These are phyloP conservation scores for Saccopteryx leptura DNA, from an alignment of 2,113 vertebrate genomes.

Conservation along the genomic window DNA sequence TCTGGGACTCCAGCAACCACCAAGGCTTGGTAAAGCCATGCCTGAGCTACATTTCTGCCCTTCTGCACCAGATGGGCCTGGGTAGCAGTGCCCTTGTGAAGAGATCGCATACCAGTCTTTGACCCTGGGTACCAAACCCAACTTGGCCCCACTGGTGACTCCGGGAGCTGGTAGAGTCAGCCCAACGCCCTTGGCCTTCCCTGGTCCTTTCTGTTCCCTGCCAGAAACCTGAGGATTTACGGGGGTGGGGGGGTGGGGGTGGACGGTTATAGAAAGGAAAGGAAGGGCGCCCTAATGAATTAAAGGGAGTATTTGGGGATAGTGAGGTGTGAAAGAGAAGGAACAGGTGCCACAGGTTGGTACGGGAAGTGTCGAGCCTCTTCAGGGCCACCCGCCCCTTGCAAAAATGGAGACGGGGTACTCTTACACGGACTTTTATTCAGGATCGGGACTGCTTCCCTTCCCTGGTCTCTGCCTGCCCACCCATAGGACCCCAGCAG, in stretches of 20 bases:
- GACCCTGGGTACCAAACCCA: background rate
- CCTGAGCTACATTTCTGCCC: background rate
- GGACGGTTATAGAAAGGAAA: background rate
- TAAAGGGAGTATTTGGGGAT: background rate
- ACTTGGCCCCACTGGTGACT: background rate
- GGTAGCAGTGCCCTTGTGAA: background rate
- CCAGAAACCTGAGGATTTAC: background rate
- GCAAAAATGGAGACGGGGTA: background rate
- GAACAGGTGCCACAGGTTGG: background rate
- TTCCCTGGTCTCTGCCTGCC: background rate
- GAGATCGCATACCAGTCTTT: background rate
- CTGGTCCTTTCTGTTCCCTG: background rate
- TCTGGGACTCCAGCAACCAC: background rate
- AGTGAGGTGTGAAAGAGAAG: background rate
- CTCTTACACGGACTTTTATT: constrained; percentile 70
- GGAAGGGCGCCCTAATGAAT: background rate
- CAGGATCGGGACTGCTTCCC: background rate
- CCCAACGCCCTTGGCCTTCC: background rate
- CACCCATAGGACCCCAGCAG: background rate
- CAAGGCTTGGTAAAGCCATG: background rate
- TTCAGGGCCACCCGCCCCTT: background rate
- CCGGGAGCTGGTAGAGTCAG: background rate
- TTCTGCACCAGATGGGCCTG: background rate
- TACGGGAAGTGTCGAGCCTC: background rate
- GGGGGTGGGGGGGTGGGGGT: too few relatives aligned